Evolutionary conservation across 2,113 vertebrate species (phyloP).

Genomic region (Pterophyllum scalare): DNA sequence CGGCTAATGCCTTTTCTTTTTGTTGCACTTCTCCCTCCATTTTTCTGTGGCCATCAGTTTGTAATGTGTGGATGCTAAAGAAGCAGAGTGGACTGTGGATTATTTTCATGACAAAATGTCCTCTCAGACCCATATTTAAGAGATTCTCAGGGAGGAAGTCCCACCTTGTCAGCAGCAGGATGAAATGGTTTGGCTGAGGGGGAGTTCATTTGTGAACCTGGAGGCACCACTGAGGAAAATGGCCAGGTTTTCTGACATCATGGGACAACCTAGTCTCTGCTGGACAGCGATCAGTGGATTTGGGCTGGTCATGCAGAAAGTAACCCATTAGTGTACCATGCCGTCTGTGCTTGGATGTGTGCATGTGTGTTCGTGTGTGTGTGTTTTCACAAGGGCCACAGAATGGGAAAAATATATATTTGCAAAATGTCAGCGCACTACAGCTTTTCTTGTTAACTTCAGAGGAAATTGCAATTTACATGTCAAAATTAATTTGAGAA

Average conservation of each 20-base stretch:
- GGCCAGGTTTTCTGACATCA: slow-evolving; percentile 53
- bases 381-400: neutral
- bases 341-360: neutral
- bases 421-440: neutral
- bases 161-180: slow-evolving; percentile 18
- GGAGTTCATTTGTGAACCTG: slow-evolving; percentile 49
- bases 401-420: slow-evolving; percentile 12
- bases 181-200: slow-evolving; percentile 10
- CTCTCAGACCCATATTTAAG: slow-evolving; percentile 38
- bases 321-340: neutral
- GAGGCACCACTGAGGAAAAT: neutral
- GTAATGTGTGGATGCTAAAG: slow-evolving; percentile 14
- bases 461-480: slow-evolving; percentile 10
- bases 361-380: neutral
- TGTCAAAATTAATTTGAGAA: slow-evolving; percentile 9
- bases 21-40: neutral
- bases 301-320: slow-evolving; percentile 8
- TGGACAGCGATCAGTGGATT: slow-evolving; percentile 47
- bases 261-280: slow-evolving; percentile 41
- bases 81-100: slow-evolving; percentile 40
- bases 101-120: slow-evolving; percentile 51
- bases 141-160: slow-evolving; percentile 51
- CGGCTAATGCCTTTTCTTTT: neutral
- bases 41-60: neutral
- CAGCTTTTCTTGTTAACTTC: slow-evolving; percentile 1